Conservation (phyloP, 92 coral and sea anemone genomes). For the Phenganax marumi region DNA sequence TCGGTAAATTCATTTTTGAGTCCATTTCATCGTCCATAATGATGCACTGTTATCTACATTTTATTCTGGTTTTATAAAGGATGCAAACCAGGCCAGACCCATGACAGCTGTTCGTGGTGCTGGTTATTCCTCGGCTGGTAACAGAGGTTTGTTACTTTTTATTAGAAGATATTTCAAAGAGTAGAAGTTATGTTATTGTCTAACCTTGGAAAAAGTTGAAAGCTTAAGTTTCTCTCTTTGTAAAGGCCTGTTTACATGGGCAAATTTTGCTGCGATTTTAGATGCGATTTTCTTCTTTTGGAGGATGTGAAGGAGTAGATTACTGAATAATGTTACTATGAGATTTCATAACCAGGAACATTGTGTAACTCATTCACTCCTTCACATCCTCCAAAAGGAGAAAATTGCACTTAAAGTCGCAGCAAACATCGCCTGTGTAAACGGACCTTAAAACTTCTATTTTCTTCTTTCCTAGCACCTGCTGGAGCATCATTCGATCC, state of each 20-base stretch:
- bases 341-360: background rate
- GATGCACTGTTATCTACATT: background rate
- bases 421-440: no score
- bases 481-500: conserved; percentile 92
- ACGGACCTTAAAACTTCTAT: background rate
- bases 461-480: conserved; percentile 40
- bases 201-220: no score
- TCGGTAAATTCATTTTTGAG: conserved; percentile 49
- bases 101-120: conserved; percentile 99
- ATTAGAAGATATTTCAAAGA: background rate
- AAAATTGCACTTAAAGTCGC: no score
- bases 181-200: no score
- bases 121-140: conserved; percentile 89
- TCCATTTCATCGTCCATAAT: background rate
- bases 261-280: no score
- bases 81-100: conserved; percentile 93
- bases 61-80: conserved; percentile 46
- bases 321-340: no score
- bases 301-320: no score
- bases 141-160: conserved; percentile 43
- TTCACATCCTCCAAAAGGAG: no score
- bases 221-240: no score
- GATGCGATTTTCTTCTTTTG: no score
- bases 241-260: no score
- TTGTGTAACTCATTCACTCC: no score